A percentile compares a stretch with the other conserved stretches of the same genome.
Conservation (phyloP, 2,888 invertebrate genomes). For the Patella ulyssiponensis region DNA sequence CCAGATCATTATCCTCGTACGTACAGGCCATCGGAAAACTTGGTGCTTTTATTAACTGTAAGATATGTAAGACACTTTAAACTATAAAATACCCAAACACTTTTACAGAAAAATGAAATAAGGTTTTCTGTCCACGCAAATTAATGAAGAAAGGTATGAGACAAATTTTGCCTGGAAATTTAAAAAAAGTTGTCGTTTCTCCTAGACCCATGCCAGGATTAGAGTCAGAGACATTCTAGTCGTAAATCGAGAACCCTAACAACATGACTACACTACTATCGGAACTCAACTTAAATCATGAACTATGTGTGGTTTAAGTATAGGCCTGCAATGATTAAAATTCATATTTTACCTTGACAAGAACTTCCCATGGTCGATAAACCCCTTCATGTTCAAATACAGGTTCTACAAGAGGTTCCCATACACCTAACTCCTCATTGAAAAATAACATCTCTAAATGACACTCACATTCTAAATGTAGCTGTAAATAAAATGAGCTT, state of each 20-base stretch:
- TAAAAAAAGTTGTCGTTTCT: too few species aligned
- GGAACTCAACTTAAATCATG: background rate
- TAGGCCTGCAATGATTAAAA: background rate
- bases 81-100: too few species aligned
- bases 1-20: slow-evolving; percentile 62
- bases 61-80: background rate
- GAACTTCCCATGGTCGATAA: slow-evolving; percentile 82
- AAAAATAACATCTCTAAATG: slow-evolving; percentile 71
- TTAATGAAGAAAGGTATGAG: too few species aligned
- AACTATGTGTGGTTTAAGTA: background rate
- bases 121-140: too few species aligned
- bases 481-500: slow-evolving; percentile 45
- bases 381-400: slow-evolving; percentile 78
- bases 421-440: slow-evolving; percentile 67
- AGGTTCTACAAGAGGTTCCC: slow-evolving; percentile 73
- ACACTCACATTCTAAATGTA: slow-evolving; percentile 74
- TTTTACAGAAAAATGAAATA: too few species aligned
- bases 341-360: slow-evolving; percentile 74
- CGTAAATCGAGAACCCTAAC: too few species aligned
- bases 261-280: background rate
- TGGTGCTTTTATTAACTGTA: slow-evolving; percentile 61
- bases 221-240: too few species aligned
- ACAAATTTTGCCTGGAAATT: too few species aligned
- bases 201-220: too few species aligned
- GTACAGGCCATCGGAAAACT: slow-evolving; percentile 68